These are phyloP conservation scores for Fundulus diaphanus DNA, from an alignment of 2,797 vertebrate species.

Conservation along the genomic window DNA sequence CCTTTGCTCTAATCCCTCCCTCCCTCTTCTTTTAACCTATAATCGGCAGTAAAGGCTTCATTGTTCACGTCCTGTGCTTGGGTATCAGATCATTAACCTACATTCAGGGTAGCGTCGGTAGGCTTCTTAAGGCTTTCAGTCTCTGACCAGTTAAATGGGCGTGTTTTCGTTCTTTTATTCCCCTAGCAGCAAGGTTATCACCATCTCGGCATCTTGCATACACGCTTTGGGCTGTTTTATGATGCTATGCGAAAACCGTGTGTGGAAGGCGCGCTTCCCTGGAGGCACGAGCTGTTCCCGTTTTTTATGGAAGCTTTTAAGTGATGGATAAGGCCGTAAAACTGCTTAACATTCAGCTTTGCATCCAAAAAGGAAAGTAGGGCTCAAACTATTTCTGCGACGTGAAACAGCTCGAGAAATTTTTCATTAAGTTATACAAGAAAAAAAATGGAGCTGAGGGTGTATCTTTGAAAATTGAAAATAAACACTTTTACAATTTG, in stretches of 20 bases:
- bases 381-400: constrained; percentile 38
- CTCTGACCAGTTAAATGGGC: constrained; percentile 49
- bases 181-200: constrained; percentile 57
- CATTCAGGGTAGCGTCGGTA: constrained; percentile 66
- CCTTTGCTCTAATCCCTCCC: constrained; percentile 72
- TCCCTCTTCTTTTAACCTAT: constrained; percentile 61
- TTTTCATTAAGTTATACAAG: background rate
- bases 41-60: constrained; percentile 78
- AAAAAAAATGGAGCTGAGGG: background rate
- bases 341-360: constrained; percentile 42
- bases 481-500: background rate
- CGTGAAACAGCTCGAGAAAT: constrained; percentile 14
- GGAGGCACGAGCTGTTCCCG: constrained; percentile 45
- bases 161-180: constrained; percentile 32
- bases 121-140: constrained; percentile 67
- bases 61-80: constrained; percentile 76
- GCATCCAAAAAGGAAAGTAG: constrained; percentile 53
- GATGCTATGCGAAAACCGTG: constrained; percentile 35
- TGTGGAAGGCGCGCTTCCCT: constrained; percentile 19
- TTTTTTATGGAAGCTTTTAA: constrained; percentile 58
- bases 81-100: constrained; percentile 82
- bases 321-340: constrained; percentile 49
- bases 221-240: constrained; percentile 54
- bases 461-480: background rate
- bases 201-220: constrained; percentile 25